Conservation (phyloP, 2,888 invertebrate genomes). For the Chymomyza fuscimana region DNA sequence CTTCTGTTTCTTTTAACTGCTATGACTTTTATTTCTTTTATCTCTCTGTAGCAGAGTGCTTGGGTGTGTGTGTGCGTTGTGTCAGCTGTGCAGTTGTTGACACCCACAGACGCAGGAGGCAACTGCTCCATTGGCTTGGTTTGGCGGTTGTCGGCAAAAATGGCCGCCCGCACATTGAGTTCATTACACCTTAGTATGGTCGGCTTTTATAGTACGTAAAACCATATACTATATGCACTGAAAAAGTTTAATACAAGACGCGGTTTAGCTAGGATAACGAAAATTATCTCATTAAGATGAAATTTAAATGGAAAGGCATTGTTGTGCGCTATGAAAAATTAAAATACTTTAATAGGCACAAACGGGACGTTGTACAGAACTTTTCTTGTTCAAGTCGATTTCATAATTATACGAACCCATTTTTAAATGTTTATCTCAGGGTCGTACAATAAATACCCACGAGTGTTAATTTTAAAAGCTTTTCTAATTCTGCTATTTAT, state of each 20-base stretch:
- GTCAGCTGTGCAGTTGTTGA: constrained; percentile 70
- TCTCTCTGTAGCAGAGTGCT: constrained; percentile 15
- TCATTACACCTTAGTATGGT: constrained; percentile 59
- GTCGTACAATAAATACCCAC: no score
- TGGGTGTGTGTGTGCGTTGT: constrained; percentile 36
- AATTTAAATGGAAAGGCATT: no score
- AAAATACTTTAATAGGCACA: no score
- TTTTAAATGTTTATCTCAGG: no score
- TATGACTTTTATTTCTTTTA: constrained; percentile 49
- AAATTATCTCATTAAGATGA: no score
- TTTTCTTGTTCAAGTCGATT: no score
- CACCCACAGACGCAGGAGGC: constrained; percentile 51
- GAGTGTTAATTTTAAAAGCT: no score
- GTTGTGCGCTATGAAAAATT: neutral
- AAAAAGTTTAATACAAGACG: no score
- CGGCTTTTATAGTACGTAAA: neutral
- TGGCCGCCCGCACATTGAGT: constrained; percentile 42
- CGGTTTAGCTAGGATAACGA: no score
- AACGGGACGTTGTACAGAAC: no score
- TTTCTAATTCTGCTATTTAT: no score
- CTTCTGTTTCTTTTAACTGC: constrained; percentile 46
- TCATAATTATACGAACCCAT: no score
- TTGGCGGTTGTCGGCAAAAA: neutral
- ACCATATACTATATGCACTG: neutral
- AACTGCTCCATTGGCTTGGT: neutral